Evolutionary conservation across 2,888 invertebrate genomes (phyloP).

Genomic region (Lissonota sp.): DNA sequence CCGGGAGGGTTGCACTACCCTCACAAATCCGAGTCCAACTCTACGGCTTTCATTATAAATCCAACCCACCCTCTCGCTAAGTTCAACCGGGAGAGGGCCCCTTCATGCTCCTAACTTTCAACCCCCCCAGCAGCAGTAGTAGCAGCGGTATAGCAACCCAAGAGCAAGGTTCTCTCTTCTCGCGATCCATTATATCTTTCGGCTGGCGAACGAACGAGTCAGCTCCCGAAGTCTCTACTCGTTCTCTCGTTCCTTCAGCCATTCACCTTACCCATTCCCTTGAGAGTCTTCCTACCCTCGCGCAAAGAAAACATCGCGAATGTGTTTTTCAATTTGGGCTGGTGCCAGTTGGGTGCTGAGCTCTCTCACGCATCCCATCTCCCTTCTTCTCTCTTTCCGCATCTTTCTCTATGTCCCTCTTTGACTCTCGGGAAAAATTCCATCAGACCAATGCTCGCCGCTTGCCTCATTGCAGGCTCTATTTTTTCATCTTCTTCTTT

Average conservation of each 20-base stretch:
- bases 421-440: constrained; percentile 63
- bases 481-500: constrained; percentile 11
- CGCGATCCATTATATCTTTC: constrained; percentile 82
- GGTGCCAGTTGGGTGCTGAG: constrained; percentile 76
- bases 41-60: constrained; percentile 83
- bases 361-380: constrained; percentile 68
- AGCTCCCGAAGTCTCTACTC: constrained; percentile 65
- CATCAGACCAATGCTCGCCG: constrained; percentile 52
- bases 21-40: constrained; percentile 82
- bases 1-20: constrained; percentile 77
- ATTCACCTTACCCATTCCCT: constrained; percentile 60
- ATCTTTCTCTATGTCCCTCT: constrained; percentile 63
- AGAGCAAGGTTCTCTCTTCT: constrained; percentile 69
- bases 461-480: constrained; percentile 18
- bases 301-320: constrained; percentile 81
- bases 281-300: constrained; percentile 68
- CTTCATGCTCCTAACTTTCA: constrained; percentile 80
- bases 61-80: constrained; percentile 74
- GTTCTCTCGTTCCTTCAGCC: constrained; percentile 59
- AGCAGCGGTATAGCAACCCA: constrained; percentile 42
- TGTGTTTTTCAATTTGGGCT: constrained; percentile 83
- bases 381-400: constrained; percentile 25
- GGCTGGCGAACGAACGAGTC: constrained; percentile 67
- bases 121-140: constrained; percentile 71
- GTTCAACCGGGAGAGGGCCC: constrained; percentile 68